Conservation (phyloP, 2,797 vertebrate genomes). For the Mareca penelope region DNA sequence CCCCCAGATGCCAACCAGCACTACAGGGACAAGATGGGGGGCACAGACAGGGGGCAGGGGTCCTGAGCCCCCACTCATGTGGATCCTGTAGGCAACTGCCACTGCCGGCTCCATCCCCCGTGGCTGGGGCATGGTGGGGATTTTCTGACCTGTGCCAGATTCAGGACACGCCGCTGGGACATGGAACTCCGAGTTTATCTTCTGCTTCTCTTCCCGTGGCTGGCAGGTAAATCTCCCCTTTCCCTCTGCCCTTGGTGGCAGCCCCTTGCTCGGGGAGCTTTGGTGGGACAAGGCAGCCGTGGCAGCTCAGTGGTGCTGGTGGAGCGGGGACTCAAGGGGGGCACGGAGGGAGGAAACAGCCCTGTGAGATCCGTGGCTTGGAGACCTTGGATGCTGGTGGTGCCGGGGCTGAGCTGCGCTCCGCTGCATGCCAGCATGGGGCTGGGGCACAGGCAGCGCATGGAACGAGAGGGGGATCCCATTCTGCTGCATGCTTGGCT, state of each 20-base stretch:
- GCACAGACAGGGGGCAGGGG: background rate
- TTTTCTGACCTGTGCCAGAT: constrained; percentile 45
- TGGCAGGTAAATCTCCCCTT: constrained; percentile 54
- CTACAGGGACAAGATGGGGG: background rate
- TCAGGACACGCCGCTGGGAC: background rate
- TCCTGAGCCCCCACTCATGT: background rate
- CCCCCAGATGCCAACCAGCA: background rate
- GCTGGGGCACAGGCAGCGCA: rapidly evolving
- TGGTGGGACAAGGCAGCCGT: background rate
- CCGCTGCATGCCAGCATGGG: background rate
- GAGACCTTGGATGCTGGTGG: background rate
- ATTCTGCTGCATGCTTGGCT: background rate
- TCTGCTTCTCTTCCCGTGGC: constrained; percentile 37
- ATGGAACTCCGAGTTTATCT: constrained; percentile 64
- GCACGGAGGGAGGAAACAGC: background rate
- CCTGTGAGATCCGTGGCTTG: background rate
- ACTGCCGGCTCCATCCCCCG: background rate
- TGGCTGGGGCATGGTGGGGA: constrained; percentile 15
- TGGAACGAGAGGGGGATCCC: rapidly evolving
- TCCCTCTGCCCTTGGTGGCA: background rate
- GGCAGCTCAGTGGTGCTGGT: background rate
- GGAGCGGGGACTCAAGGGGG: background rate
- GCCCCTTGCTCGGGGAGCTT: background rate
- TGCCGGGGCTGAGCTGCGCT: background rate
- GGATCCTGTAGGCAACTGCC: background rate